Evolutionary conservation across 2,113 vertebrate genomes (phyloP).

Genomic region (Strix aluco): DNA sequence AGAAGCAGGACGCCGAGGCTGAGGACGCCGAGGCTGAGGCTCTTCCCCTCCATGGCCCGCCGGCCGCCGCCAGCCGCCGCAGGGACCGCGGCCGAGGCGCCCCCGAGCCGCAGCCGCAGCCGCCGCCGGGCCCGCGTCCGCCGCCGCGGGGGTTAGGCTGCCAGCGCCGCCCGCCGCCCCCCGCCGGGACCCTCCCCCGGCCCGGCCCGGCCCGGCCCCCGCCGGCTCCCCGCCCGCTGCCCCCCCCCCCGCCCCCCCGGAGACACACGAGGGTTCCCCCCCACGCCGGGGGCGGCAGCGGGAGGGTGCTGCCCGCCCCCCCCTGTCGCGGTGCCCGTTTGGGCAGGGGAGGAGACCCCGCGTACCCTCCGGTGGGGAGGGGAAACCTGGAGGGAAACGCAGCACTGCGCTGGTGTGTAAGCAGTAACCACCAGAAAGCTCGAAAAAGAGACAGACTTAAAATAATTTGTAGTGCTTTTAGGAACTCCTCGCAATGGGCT

Average conservation of each 20-base stretch:
- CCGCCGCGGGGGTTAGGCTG: neutral
- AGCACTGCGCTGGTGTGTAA: fast-evolving
- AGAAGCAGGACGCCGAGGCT: neutral
- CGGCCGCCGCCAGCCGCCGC: neutral
- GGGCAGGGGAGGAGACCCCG: too few species aligned
- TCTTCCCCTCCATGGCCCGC: neutral
- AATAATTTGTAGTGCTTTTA: neutral
- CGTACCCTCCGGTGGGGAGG: fast-evolving
- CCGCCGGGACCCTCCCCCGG: neutral
- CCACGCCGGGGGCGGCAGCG: neutral
- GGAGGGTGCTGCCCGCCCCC: neutral
- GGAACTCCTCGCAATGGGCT: neutral
- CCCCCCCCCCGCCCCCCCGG: too few species aligned
- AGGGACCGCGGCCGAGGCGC: neutral
- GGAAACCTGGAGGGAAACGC: neutral
- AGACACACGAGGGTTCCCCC: too few species aligned
- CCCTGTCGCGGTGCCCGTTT: neutral
- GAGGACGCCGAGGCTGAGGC: neutral
- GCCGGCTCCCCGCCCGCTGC: neutral
- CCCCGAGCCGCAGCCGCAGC: neutral
- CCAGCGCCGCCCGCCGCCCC: neutral
- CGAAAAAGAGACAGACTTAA: fast-evolving
- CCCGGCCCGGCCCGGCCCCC: neutral
- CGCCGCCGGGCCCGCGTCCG: neutral
- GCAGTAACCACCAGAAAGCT: too few species aligned